Base-by-base conservation (phyloP, 2,797 vertebrate species). In the Psittacula derbiana region DNA sequence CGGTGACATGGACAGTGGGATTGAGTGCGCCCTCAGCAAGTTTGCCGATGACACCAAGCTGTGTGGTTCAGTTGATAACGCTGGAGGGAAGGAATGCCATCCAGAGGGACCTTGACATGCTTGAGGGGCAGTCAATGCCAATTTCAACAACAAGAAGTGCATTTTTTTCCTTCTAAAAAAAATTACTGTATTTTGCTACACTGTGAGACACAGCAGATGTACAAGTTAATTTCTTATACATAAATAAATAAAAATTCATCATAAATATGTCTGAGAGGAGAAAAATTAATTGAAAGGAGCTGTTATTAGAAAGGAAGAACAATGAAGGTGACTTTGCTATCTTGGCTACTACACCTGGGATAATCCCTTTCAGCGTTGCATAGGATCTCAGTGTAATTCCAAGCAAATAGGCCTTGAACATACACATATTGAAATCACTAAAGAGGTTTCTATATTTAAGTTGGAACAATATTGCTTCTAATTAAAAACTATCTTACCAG, bases 401-500 rank as follows among this genome's bases (percentile, higher is more conserved):
- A 73, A 80, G 80, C 60, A 95, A 90, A 90, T 85, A 94, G 89
- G 50, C 38, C 80, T 92, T 84, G 82, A 80, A 86, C 64, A 80
- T 91, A 67, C 60, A 67, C 71, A 31, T 90, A 69, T 41, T 91
- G 85, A 92, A 85, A 94, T 78, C 53, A 53, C 81, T 96, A 89
- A 94, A 79, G 96, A 93, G 73, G 74, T 94, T 97, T 96, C 91
- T 94, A 85, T 94, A 93, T 95, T 93, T 95, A 97, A 94, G 80
- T 95, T 94, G 55, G 65, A 92, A 84, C 88, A 92, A 71, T 95
- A 92, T 78, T 95, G 80, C 31, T 87, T 86, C 90, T 96, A 96
- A 96, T 95, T 95, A 94, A 90, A 95, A 95, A 71, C 36, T 91
- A 18, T 88, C 71, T 82, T 95, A 84, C 30, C 93, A 50, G 81